These are phyloP conservation scores for Halcyon badia DNA, from an alignment of 2,797 vertebrate genomes.

Conservation along the genomic window DNA sequence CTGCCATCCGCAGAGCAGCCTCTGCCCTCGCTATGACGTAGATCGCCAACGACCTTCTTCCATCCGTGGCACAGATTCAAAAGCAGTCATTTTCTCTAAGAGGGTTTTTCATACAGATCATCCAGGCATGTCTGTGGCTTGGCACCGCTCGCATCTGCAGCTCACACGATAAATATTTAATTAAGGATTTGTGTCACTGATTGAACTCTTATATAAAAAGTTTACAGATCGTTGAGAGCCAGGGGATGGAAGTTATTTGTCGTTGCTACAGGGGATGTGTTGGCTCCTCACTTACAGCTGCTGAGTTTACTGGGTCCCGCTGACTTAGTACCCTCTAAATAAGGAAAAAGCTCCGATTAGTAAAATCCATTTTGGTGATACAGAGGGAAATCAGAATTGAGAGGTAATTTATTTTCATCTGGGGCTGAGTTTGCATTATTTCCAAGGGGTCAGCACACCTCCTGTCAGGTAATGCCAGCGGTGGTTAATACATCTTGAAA, in stretches of 20 bases:
- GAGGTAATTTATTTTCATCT: not conserved
- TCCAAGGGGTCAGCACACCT: not conserved
- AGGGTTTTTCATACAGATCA: slow-evolving; percentile 45
- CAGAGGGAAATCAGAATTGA: not conserved
- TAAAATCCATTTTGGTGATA: not conserved
- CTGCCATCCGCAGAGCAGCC: not conserved
- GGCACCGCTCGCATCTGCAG: slow-evolving; percentile 57
- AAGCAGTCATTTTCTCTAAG: slow-evolving; percentile 16
- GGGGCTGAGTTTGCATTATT: not conserved
- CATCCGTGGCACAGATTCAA: not conserved
- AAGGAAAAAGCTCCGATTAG: not conserved
- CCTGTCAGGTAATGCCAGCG: not conserved
- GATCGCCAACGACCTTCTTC: slow-evolving; percentile 21
- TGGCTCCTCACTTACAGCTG: slow-evolving; percentile 7
- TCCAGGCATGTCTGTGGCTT: slow-evolving; percentile 64
- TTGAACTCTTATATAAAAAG: slow-evolving; percentile 59
- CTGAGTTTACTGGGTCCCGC: slow-evolving; percentile 1
- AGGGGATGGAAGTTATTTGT: slow-evolving; percentile 22
- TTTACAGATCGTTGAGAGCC: slow-evolving; percentile 41
- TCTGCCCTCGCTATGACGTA: not conserved
- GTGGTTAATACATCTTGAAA: slow-evolving; percentile 7
- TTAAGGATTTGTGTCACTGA: slow-evolving; percentile 68
- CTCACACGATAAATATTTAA: slow-evolving; percentile 69
- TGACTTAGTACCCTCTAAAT: not conserved
- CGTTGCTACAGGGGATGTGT: not conserved